Conservation (phyloP, 2,797 vertebrate species). For the Hypotaenidia okinawae region DNA sequence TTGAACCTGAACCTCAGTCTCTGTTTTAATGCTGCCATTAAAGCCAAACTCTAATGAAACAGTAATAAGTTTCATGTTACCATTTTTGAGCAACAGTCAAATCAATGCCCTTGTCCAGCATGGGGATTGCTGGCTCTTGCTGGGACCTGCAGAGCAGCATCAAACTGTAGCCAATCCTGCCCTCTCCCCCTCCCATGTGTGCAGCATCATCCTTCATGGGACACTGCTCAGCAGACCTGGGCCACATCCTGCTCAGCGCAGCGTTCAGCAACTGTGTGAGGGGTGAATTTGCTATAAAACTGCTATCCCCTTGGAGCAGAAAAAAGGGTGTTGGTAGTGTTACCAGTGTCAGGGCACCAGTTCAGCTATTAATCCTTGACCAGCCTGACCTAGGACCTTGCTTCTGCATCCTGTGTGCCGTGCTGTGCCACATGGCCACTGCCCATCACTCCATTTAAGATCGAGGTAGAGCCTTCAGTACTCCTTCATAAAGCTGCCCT, state of each 20-base stretch:
- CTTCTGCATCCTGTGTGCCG: fast-evolving
- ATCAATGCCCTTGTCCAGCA: not conserved
- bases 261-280: not conserved
- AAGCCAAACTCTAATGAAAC: not conserved
- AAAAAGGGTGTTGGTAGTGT: not conserved
- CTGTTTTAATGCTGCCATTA: not conserved
- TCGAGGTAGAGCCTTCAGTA: not conserved
- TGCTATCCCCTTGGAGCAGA: not conserved
- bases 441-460: not conserved
- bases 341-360: not conserved
- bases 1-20: not conserved
- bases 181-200: fast-evolving
- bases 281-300: not conserved
- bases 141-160: not conserved
- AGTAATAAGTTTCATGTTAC: not conserved
- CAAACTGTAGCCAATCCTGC: not conserved
- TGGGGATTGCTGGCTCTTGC: not conserved
- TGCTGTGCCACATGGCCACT: not conserved
- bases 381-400: not conserved
- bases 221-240: not conserved
- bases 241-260: not conserved
- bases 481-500: not conserved
- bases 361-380: not conserved
- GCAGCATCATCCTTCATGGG: not conserved
- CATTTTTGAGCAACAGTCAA: not conserved